Conservation (phyloP, 1,140 invertebrate species). For the Amphibalanus amphitrite region DNA sequence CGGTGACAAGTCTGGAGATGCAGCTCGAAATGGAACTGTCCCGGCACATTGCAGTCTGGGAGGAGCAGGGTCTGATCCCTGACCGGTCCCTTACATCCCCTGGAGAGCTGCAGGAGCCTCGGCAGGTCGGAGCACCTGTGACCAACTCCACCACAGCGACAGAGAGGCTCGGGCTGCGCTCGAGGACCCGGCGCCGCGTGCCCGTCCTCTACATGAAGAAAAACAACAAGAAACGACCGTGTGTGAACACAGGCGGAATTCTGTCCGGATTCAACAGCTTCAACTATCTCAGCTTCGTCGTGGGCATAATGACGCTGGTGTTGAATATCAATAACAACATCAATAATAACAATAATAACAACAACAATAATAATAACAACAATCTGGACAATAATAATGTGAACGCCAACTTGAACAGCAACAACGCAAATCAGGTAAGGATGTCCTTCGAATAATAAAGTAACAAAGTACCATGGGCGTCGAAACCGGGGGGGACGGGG, state of each 20-base stretch:
- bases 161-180: neutral
- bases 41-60: neutral
- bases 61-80: neutral
- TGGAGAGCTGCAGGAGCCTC: too few relatives aligned
- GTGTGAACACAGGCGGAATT: constrained; percentile 9
- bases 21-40: neutral
- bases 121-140: too few relatives aligned
- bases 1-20: neutral
- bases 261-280: constrained; percentile 15
- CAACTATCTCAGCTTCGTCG: constrained; percentile 14
- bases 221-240: constrained; percentile 10
- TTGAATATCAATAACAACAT: constrained; percentile 15
- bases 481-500: too few relatives aligned
- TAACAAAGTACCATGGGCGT: too few relatives aligned
- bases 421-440: constrained; percentile 15
- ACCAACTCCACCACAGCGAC: too few relatives aligned
- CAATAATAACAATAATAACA: constrained; percentile 15
- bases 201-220: constrained; percentile 13
- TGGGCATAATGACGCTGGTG: constrained; percentile 13
- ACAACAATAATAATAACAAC: constrained; percentile 15
- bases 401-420: constrained; percentile 14
- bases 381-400: constrained; percentile 15
- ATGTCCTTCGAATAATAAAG: too few relatives aligned
- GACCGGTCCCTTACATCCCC: neutral
- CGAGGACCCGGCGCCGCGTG: neutral